Base-by-base conservation (phyloP, 1,140 invertebrate genomes). In the Pararge aegeria region DNA sequence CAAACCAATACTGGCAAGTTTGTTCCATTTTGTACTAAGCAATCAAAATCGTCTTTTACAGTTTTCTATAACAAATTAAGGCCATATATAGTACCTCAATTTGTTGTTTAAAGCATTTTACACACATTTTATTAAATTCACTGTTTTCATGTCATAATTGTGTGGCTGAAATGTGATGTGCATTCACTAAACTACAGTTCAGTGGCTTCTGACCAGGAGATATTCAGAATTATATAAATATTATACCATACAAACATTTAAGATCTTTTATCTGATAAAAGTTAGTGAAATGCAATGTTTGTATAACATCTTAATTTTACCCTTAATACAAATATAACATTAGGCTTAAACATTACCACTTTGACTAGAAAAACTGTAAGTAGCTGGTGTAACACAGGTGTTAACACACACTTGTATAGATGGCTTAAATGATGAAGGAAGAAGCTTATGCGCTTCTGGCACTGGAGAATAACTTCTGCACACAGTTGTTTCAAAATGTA, bases 1-100 rank as follows among this genome's bases (percentile, higher is more conserved):
- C 75, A 83, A 87, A 85, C 87, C 87, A 89, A 89, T 89, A 89
- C 87, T 89, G 87, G 87, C 87, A 89, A 89, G 84, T 87, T 87
- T 86, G 77, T 86, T 83, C 78, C 67, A 83, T 81, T 89, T 89
- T 89, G 87, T 89, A 89, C 87, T 89, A 84, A 87, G 75, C 78
- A 82, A 80, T 80, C 70, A 77, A 83, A 63, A 73, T 76, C 66
- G 67, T 66, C 66, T 75, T 73, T 68, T 55, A 74, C 67, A 83
- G 55, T 78, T 77, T 74, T 63, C 73, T 84, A 83, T 80, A 75
- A 85, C 83, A 81, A 83, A 85, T 53, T 75, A 70, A 63, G 16
- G 18, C 42, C 42, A 46, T 19, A 46, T 46, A 20, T 9, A 30
- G n/a, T n/a, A 30, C 30, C 1, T 46, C 6, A 46, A 15, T 20